These are phyloP conservation scores for Synanthedon vespiformis DNA, from an alignment of 2,888 invertebrate genomes.

Conservation along the genomic window DNA sequence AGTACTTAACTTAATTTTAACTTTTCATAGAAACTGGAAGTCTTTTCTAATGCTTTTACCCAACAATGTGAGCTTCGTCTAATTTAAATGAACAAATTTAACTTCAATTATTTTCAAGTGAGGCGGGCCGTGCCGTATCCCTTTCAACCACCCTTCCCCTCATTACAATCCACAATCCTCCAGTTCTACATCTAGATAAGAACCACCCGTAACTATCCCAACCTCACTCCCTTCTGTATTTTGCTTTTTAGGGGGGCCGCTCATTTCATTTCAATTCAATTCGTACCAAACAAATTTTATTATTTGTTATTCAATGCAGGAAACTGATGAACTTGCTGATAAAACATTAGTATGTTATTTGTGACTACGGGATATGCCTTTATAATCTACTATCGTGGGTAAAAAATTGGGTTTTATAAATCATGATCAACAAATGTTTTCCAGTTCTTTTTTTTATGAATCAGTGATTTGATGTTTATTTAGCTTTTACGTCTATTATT, in stretches of 20 bases:
- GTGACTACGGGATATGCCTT: slow-evolving; percentile 27
- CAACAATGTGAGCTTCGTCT: slow-evolving; percentile 5
- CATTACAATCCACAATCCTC: slow-evolving; percentile 60
- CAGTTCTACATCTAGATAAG: slow-evolving; percentile 64
- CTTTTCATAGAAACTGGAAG: no score
- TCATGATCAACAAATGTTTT: background rate
- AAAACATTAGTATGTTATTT: slow-evolving; percentile 30
- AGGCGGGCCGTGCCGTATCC: slow-evolving; percentile 54
- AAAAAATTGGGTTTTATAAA: background rate
- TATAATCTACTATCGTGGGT: slow-evolving; percentile 1
- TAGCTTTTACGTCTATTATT: slow-evolving; percentile 4
- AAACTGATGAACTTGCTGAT: slow-evolving; percentile 51
- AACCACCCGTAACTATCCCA: slow-evolving; percentile 54
- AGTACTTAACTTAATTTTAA: no score
- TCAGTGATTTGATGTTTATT: background rate
- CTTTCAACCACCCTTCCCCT: slow-evolving; percentile 64
- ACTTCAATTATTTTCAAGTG: slow-evolving; percentile 68
- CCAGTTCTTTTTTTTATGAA: slow-evolving; percentile 1
- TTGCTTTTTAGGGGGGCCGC: slow-evolving; percentile 45
- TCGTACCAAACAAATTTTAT: slow-evolving; percentile 54
- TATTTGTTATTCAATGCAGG: slow-evolving; percentile 44
- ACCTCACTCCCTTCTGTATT: slow-evolving; percentile 36
- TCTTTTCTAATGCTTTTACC: background rate
- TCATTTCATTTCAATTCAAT: slow-evolving; percentile 65
- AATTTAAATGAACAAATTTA: slow-evolving; percentile 67